phyloP scores from a whole-genome alignment of 2,888 invertebrate species.

The Oscheius sp. region DNA sequence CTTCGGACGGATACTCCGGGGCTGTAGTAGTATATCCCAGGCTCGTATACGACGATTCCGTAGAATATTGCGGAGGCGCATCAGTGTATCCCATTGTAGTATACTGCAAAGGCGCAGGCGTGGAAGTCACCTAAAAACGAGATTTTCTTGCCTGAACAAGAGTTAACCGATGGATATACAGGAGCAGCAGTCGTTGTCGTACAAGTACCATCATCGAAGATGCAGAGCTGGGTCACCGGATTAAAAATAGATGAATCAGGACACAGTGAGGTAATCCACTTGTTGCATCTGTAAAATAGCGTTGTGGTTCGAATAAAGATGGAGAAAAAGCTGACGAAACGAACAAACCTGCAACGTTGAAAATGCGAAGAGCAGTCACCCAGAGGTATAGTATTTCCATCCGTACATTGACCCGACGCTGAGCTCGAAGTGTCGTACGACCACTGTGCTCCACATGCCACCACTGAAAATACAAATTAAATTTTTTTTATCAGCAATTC shows the following conservation, averaged over 20 bases:
- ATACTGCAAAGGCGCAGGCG: background rate
- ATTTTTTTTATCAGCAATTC: no score
- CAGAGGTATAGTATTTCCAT: no score
- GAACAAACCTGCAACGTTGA: no score
- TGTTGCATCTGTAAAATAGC: conserved; percentile 19
- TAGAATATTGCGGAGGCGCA: conserved; percentile 32
- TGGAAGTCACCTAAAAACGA: background rate
- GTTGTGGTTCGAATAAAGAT: no score
- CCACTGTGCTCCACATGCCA: no score
- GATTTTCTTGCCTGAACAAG: background rate
- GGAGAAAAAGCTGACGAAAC: no score
- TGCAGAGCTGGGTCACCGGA: conserved; percentile 46
- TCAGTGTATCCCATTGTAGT: conserved; percentile 13
- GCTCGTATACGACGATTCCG: background rate
- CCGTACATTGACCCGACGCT: no score
- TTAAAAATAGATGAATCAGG: conserved; percentile 57
- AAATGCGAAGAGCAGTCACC: no score
- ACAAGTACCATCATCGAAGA: conserved; percentile 51
- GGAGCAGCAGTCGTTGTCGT: background rate
- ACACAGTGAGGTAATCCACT: conserved; percentile 43
- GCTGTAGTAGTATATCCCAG: no score
- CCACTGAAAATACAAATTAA: no score
- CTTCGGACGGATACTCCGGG: no score
- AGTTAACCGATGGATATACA: background rate
- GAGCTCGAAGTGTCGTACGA: no score